Evolutionary conservation across 2,888 invertebrate species (phyloP).

Genomic region (Acanthococcus lagerstroemiae): DNA sequence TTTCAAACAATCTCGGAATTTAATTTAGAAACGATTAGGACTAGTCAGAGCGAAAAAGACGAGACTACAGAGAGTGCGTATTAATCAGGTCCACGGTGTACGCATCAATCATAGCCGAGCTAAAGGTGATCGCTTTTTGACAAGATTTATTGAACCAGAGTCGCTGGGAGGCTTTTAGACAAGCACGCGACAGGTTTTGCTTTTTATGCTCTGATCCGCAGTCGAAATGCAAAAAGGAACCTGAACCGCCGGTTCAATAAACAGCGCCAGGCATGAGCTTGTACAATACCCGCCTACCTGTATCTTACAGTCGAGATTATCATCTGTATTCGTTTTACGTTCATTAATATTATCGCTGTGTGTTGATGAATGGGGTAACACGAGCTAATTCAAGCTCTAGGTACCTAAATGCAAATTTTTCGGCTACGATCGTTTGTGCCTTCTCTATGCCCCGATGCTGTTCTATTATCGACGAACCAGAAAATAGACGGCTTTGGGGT

Average conservation of each 20-base stretch:
- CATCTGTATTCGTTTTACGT: not conserved
- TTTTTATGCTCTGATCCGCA: not conserved
- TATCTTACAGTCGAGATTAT: not conserved
- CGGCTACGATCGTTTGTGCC: too few species aligned
- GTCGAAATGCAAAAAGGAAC: not conserved
- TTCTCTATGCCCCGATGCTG: too few species aligned
- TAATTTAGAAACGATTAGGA: not conserved
- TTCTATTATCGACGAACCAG: too few species aligned
- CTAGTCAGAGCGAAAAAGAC: not conserved
- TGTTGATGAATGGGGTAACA: too few species aligned
- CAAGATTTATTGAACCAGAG: slow-evolving; percentile 18
- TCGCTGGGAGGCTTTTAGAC: slow-evolving; percentile 14
- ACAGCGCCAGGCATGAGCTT: not conserved
- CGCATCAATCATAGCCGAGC: slow-evolving; percentile 7
- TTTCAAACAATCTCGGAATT: not conserved
- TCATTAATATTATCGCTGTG: not conserved
- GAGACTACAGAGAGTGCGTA: not conserved
- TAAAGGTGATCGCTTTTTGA: slow-evolving; percentile 22
- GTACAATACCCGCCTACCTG: slow-evolving; percentile 7
- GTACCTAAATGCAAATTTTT: too few species aligned
- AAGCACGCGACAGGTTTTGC: slow-evolving; percentile 23
- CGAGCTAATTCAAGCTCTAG: not conserved
- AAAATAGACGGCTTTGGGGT: too few species aligned
- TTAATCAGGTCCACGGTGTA: slow-evolving; percentile 15
- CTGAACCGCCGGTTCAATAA: slow-evolving; percentile 8